Conservation (phyloP, 1,140 invertebrate species). For the Pseudachorutes palmiensis region DNA sequence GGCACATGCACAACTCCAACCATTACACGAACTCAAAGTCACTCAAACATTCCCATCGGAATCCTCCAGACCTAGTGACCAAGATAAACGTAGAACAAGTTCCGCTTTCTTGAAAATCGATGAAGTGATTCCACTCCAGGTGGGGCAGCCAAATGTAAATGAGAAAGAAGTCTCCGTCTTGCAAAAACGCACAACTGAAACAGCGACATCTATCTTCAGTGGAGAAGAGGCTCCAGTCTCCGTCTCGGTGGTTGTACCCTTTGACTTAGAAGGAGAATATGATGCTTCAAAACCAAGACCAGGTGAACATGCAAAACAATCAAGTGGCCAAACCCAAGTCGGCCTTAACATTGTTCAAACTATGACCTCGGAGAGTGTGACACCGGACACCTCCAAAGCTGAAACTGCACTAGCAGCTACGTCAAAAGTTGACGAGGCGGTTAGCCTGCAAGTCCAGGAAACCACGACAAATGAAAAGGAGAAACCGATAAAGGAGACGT, state of each 20-base stretch:
- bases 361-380: background rate
- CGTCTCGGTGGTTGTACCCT: background rate
- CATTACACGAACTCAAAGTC: background rate
- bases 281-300: background rate
- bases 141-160: background rate
- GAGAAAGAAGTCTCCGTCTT: background rate
- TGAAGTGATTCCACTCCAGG: background rate
- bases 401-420: background rate
- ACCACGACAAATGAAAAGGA: background rate
- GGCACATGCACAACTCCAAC: background rate
- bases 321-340: background rate
- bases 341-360: background rate
- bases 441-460: background rate
- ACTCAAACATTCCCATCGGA: background rate
- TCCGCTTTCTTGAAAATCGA: background rate
- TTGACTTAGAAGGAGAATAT: background rate
- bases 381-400: background rate
- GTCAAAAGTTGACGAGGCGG: background rate
- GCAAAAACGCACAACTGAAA: background rate
- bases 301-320: background rate
- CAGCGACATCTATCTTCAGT: background rate
- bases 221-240: background rate
- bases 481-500: background rate
- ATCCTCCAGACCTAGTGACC: background rate
- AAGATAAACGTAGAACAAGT: background rate